These are phyloP conservation scores for Antheraea mylitta DNA, from an alignment of 1,140 invertebrate genomes.

Conservation along the genomic window DNA sequence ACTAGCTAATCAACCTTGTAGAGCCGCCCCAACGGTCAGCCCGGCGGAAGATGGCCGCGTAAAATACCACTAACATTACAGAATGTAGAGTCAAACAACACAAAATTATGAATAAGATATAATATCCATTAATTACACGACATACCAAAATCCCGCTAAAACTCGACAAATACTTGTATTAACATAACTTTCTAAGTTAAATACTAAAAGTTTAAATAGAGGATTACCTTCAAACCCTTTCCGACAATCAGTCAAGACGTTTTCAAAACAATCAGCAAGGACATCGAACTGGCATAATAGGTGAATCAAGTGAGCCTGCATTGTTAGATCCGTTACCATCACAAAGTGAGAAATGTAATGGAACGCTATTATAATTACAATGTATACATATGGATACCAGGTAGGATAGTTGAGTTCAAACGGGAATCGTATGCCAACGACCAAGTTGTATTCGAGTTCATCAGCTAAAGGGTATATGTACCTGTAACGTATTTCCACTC, in stretches of 20 bases:
- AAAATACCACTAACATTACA: no score
- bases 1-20: no score
- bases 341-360: slow-evolving; percentile 33
- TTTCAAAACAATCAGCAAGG: slow-evolving; percentile 37
- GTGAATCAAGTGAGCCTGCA: slow-evolving; percentile 39
- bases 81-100: no score
- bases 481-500: slow-evolving; percentile 23
- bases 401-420: slow-evolving; percentile 24
- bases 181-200: no score
- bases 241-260: slow-evolving; percentile 31
- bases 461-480: slow-evolving; percentile 39
- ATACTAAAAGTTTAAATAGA: neutral
- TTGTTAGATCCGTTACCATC: slow-evolving; percentile 39
- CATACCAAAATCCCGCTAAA: no score
- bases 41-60: no score
- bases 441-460: slow-evolving; percentile 41
- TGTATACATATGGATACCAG: slow-evolving; percentile 28
- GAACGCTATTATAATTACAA: slow-evolving; percentile 26
- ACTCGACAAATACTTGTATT: no score
- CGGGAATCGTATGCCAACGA: slow-evolving; percentile 26
- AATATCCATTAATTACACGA: no score
- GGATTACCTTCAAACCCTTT: slow-evolving; percentile 25
- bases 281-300: slow-evolving; percentile 40
- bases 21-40: no score
- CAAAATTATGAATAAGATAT: no score